These are phyloP conservation scores for Epirrhoe alternata DNA, from an alignment of 2,888 invertebrate species.

Conservation along the genomic window DNA sequence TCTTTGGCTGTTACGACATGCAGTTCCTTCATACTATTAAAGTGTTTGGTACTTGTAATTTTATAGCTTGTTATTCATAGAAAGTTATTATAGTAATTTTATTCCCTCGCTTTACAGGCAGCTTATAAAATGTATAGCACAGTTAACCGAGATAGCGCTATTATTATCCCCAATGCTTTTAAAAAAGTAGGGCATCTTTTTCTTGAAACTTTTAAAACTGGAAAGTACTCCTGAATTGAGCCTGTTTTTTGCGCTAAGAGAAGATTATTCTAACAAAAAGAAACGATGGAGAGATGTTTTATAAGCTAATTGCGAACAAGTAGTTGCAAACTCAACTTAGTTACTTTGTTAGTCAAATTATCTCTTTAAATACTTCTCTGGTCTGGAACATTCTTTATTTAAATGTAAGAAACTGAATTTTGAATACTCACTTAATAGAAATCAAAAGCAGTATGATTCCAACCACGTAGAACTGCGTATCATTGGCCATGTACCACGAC, in stretches of 20 bases:
- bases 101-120: conserved; percentile 13
- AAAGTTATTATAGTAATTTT: conserved; percentile 13
- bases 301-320: not conserved
- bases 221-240: not conserved
- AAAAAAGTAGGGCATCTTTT: conserved; percentile 19
- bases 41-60: not conserved
- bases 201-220: conserved; percentile 7
- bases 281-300: conserved; percentile 1
- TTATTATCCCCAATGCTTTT: conserved; percentile 21
- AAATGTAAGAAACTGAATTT: not conserved
- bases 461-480: conserved; percentile 91
- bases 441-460: conserved; percentile 87
- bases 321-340: conserved; percentile 1
- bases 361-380: not conserved
- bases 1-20: not conserved
- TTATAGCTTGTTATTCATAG: conserved; percentile 1
- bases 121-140: conserved; percentile 13
- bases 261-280: conserved; percentile 5
- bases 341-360: conserved; percentile 4
- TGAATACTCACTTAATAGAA: conserved; percentile 86
- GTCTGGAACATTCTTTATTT: conserved; percentile 5
- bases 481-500: conserved; percentile 94
- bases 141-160: conserved; percentile 12
- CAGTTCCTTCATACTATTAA: not conserved
- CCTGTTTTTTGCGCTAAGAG: conserved; percentile 10